phyloP scores from a whole-genome alignment of 2,888 invertebrate species.

The Tenthredo mesomela region DNA sequence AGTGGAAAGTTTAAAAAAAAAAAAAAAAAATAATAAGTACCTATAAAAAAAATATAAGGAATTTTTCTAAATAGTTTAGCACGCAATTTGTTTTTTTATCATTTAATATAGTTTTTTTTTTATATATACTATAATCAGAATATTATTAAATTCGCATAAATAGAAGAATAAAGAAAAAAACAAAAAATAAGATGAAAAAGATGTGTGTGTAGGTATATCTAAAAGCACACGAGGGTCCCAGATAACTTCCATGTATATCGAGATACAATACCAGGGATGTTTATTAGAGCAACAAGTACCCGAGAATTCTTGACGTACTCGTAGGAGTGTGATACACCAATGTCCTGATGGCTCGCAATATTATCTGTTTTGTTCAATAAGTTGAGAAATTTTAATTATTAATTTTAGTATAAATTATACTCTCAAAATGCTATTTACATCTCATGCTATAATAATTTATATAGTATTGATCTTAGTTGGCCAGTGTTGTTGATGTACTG shows the following conservation, averaged over 20 bases:
- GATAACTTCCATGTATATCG: not conserved
- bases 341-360: slow-evolving; percentile 3
- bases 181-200: not conserved
- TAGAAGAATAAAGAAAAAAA: not conserved
- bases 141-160: not conserved
- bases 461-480: not conserved
- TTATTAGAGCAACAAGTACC: slow-evolving; percentile 3
- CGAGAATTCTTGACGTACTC: slow-evolving; percentile 3
- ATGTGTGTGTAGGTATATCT: not conserved
- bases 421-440: not conserved
- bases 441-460: not conserved
- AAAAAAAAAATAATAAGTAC: slow-evolving; percentile 38
- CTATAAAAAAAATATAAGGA: not conserved
- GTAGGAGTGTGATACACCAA: not conserved
- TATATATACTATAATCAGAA: not conserved
- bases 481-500: not conserved
- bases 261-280: not conserved
- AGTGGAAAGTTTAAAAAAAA: slow-evolving; percentile 27
- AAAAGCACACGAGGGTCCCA: slow-evolving; percentile 3
- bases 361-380: slow-evolving; percentile 3
- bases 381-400: not conserved
- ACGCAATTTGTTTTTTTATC: not conserved
- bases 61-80: not conserved
- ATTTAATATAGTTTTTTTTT: no score
- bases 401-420: not conserved